Conservation (phyloP, 2,113 vertebrate genomes). For the Paratilapia polleni region DNA sequence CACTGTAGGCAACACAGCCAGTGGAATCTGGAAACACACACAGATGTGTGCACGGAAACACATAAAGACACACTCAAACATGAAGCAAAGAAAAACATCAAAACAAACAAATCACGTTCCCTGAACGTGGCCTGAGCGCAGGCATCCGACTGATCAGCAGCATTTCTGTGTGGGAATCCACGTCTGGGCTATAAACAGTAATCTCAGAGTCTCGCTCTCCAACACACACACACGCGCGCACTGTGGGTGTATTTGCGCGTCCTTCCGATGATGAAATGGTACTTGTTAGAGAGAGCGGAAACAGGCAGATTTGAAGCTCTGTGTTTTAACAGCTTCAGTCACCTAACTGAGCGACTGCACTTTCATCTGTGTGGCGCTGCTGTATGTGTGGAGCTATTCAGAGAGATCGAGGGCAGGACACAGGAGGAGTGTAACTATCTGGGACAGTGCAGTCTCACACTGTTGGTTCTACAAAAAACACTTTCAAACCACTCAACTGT, state of each 20-base stretch:
- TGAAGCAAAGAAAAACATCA: background rate
- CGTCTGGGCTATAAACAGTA: constrained; percentile 28
- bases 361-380: background rate
- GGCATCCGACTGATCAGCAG: constrained; percentile 2
- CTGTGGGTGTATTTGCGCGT: constrained; percentile 26
- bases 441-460: constrained; percentile 47
- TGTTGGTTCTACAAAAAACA: constrained; percentile 14
- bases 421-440: constrained; percentile 55
- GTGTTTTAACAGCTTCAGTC: background rate
- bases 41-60: background rate
- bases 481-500: background rate
- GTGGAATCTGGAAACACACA: constrained; percentile 7
- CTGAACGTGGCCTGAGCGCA: background rate
- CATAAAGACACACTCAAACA: background rate
- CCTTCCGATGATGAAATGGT: constrained; percentile 11
- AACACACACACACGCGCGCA: constrained; percentile 25
- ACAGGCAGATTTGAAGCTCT: background rate
- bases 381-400: constrained; percentile 33
- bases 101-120: constrained; percentile 11
- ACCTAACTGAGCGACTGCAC: background rate
- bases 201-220: background rate
- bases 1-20: background rate
- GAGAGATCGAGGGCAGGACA: constrained; percentile 60
- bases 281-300: constrained; percentile 15
- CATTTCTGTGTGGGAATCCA: constrained; percentile 37